Base-by-base conservation (phyloP, 2,888 invertebrate genomes). In the Mystacides longicornis region DNA sequence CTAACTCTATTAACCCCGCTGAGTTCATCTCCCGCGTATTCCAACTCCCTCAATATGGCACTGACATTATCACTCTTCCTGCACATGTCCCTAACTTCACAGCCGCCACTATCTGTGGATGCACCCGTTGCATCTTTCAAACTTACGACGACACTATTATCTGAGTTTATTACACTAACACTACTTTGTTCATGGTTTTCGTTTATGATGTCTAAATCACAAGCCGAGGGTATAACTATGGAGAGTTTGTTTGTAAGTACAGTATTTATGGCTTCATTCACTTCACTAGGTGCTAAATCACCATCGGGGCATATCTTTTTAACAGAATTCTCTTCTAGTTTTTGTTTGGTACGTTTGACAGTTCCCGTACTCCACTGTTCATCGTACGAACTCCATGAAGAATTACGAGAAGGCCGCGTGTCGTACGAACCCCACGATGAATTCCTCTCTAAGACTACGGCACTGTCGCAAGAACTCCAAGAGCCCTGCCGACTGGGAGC, bases 351-450 rank as follows among this genome's bases (percentile, higher is more conserved):
- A 62, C 84, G 75, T 65, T 81, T 84, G 0, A 88, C 86, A 0
- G 84, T 86, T 2, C 88, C 85, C 1, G 81, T 78, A 68, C 80
- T 77, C 81, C 83, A 81, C 31, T 83, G 82, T 71, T 81, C 81
- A 64, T 87, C 86, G 64, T 85, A 86, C 5, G 85, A 85, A 14
- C 85, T 84, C 82, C 85, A 85, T 46, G 85, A 85, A 69, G 85
- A 83, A 63, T 85, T 86, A 51, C 86, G 72, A 31, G 84, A 82
- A 1, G 85, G 83, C 43, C 83, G 75, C 51, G 81, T 80, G 66
- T 87, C 87, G 51, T 82, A 83, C n/a, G 87, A 86, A 57, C 89
- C 88, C 89, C 90, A 89, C 42, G 89, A 89, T 62, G 89, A 85
- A 67, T 89, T 88, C 37, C 74, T 69, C 63, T 86, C 86, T 59